Evolutionary conservation across 2,888 invertebrate species (phyloP).

Genomic region (Xestia ashworthii): DNA sequence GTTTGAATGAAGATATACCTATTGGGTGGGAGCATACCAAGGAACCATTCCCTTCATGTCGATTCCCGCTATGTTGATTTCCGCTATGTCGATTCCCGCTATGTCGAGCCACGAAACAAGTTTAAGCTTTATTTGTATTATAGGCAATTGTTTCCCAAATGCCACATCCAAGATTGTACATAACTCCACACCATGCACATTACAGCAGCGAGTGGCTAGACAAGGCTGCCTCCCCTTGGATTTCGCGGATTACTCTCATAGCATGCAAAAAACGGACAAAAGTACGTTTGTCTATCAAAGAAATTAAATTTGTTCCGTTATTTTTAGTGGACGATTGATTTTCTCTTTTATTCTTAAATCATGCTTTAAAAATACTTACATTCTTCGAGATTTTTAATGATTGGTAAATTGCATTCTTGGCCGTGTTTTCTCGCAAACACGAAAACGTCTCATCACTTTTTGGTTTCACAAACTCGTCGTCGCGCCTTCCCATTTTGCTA

Average conservation of each 20-base stretch:
- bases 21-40: too few relatives aligned
- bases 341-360: neutral
- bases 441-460: neutral
- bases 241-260: conserved; percentile 69
- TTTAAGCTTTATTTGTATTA: neutral
- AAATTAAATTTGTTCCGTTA: conserved; percentile 58
- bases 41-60: too few relatives aligned
- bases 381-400: neutral
- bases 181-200: conserved; percentile 46
- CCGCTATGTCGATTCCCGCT: too few relatives aligned
- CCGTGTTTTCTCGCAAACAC: neutral
- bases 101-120: too few relatives aligned
- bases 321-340: conserved; percentile 29
- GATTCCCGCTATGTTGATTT: too few relatives aligned
- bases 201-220: conserved; percentile 65
- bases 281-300: conserved; percentile 66
- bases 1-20: neutral
- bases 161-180: conserved; percentile 49
- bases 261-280: conserved; percentile 60
- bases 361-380: too few relatives aligned
- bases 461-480: neutral
- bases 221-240: conserved; percentile 71
- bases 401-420: neutral
- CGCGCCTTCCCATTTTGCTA: neutral
- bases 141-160: neutral